Conservation (phyloP, 2,888 invertebrate genomes). For the Heliconius ismenius region DNA sequence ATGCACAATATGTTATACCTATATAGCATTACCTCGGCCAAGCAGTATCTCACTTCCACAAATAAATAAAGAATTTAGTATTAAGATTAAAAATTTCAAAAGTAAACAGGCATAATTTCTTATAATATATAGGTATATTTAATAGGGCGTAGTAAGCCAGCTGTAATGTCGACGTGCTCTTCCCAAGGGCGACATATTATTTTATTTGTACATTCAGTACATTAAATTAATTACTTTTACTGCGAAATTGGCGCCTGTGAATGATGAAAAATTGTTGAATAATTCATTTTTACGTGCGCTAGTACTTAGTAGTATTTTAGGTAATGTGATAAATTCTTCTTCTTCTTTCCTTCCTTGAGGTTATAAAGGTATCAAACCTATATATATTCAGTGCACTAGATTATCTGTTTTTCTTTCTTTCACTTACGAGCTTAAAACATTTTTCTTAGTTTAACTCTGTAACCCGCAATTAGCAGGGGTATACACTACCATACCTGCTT, state of each 20-base stretch:
- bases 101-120: not conserved
- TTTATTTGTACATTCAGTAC: constrained; percentile 37
- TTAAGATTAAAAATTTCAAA: constrained; percentile 10
- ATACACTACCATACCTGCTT: too few relatives aligned
- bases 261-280: constrained; percentile 17
- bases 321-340: not conserved
- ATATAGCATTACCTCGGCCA: not conserved
- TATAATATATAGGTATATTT: not conserved
- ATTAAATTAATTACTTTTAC: constrained; percentile 46
- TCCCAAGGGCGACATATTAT: constrained; percentile 40
- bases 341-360: not conserved
- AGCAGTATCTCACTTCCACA: not conserved
- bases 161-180: constrained; percentile 24
- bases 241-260: constrained; percentile 19
- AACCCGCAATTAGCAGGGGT: too few relatives aligned
- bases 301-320: not conserved
- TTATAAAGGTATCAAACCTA: not conserved
- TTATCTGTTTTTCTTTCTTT: not conserved
- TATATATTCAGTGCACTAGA: not conserved
- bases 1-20: not conserved
- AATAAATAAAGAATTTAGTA: not conserved
- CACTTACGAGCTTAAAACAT: not conserved
- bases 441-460: not conserved
- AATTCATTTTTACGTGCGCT: constrained; percentile 2
- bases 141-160: constrained; percentile 13